Conservation (phyloP, 1,140 invertebrate species). For the Paracyclopina nana region DNA sequence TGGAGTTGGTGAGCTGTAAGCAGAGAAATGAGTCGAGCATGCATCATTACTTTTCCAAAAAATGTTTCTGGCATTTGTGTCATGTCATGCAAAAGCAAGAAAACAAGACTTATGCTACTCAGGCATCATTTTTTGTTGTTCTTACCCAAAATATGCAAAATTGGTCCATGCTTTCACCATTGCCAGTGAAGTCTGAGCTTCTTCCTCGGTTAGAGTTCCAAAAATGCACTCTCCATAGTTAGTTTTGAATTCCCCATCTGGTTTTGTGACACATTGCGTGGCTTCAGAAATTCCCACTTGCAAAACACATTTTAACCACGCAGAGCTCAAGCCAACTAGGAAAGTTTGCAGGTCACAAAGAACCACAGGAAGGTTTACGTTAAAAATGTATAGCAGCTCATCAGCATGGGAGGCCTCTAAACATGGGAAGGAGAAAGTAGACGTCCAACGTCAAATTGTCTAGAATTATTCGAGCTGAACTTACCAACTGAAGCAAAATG, state of each 20-base stretch:
- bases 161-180: neutral
- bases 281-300: neutral
- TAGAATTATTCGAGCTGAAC: neutral
- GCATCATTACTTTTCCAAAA: too few species aligned
- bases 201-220: neutral
- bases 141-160: constrained; percentile 12
- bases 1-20: too few species aligned
- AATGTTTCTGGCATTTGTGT: too few species aligned
- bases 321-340: neutral
- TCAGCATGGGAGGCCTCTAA: neutral
- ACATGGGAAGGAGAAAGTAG: neutral
- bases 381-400: neutral
- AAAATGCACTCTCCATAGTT: neutral
- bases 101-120: too few species aligned
- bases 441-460: neutral
- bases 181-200: neutral
- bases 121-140: too few species aligned
- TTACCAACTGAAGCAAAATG: too few species aligned
- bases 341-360: neutral
- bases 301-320: neutral
- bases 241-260: neutral
- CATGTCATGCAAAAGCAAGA: too few species aligned
- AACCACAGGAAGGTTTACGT: neutral
- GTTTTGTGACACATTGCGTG: neutral
- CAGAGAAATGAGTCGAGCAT: too few species aligned